Evolutionary conservation across 1,140 invertebrate species (phyloP).

Genomic region (Archegozetes longisetosus): DNA sequence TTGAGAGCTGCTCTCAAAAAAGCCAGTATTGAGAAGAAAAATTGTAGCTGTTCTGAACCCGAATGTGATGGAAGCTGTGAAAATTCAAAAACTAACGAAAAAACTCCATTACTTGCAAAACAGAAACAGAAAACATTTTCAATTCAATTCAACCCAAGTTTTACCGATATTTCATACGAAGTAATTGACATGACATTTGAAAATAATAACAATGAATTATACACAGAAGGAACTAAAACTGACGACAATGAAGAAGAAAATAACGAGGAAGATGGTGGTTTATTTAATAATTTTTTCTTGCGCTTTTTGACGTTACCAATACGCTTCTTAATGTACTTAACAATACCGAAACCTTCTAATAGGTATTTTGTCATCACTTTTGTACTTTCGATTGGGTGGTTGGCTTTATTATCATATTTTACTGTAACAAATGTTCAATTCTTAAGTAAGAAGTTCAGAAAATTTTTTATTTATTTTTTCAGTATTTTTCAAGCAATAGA

Average conservation of each 20-base stretch:
- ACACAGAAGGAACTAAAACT: neutral
- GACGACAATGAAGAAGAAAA: neutral
- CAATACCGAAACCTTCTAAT: neutral
- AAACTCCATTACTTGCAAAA: neutral
- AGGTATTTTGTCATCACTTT: constrained; percentile 39
- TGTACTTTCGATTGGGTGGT: constrained; percentile 73
- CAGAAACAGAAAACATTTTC: neutral
- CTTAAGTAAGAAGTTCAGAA: neutral
- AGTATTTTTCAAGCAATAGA: too few relatives aligned
- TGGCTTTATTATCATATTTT: constrained; percentile 64
- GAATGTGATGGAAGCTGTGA: too few relatives aligned
- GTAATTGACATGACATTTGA: neutral
- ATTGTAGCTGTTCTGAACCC: neutral
- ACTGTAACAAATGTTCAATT: constrained; percentile 29
- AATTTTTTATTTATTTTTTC: too few relatives aligned
- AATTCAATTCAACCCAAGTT: neutral
- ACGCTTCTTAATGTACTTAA: neutral
- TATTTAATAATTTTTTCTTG: neutral
- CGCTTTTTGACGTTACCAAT: neutral
- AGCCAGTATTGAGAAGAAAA: too few relatives aligned
- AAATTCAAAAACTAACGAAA: too few relatives aligned
- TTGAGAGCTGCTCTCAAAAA: neutral
- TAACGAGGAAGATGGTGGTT: neutral
- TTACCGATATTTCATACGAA: neutral
- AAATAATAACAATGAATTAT: neutral